phyloP scores from a whole-genome alignment of 2,888 invertebrate genomes.

The Tiphia femorata region DNA sequence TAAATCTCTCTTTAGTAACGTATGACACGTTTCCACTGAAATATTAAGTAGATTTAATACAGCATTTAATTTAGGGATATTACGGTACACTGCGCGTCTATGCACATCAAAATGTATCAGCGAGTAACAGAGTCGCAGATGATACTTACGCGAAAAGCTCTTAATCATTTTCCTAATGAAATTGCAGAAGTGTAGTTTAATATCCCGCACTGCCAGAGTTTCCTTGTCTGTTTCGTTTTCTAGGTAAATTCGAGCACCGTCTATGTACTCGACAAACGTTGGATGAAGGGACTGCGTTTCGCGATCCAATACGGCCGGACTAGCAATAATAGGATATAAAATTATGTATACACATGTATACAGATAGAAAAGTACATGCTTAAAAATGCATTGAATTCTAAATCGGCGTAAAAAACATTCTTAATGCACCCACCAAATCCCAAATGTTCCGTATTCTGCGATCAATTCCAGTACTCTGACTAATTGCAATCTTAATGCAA shows the following conservation, averaged over 20 bases:
- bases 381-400: neutral
- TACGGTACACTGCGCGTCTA: too few species aligned
- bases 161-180: conserved; percentile 94
- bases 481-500: conserved; percentile 91
- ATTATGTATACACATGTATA: neutral
- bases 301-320: conserved; percentile 86
- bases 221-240: conserved; percentile 96
- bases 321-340: too few species aligned
- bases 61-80: neutral
- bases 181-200: conserved; percentile 93
- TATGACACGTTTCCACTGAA: conserved; percentile 88
- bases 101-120: too few species aligned
- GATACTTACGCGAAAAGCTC: conserved; percentile 86
- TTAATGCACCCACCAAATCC: conserved; percentile 70
- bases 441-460: conserved; percentile 91
- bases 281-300: conserved; percentile 87
- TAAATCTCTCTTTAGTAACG: conserved; percentile 87
- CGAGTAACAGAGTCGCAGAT: too few species aligned
- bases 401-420: neutral
- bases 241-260: conserved; percentile 90
- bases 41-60: conserved; percentile 30
- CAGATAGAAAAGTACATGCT: neutral
- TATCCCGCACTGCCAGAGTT: conserved; percentile 86
- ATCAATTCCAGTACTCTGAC: conserved; percentile 93
- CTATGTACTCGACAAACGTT: conserved; percentile 93